Conservation (phyloP, 2,797 vertebrate species). For the Brachymystax lenok region DNA sequence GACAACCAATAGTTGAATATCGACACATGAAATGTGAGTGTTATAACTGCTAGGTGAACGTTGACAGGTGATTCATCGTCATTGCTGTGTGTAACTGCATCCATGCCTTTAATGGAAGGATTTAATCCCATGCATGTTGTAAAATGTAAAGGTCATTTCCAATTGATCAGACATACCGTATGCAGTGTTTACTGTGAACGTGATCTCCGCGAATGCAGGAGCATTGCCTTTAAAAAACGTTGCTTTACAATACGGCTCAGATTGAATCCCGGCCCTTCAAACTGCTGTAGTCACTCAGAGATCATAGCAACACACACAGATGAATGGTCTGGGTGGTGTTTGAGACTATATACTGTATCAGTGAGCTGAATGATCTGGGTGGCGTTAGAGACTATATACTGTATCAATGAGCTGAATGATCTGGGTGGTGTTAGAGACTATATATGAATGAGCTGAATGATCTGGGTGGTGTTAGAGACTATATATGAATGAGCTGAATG, state of each 20-base stretch:
- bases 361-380: too few species aligned
- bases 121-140: neutral
- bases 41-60: neutral
- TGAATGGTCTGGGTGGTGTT: slow-evolving; percentile 1
- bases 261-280: neutral
- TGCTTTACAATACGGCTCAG: slow-evolving; percentile 2
- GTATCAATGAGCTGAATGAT: too few species aligned
- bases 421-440: too few species aligned
- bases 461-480: too few species aligned
- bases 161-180: too few species aligned
- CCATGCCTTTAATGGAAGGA: neutral
- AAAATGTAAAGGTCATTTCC: neutral
- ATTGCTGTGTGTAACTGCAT: slow-evolving; percentile 64
- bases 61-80: neutral
- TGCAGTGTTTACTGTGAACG: neutral
- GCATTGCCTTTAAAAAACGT: too few species aligned
- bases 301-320: too few species aligned
- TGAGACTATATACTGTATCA: too few species aligned
- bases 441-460: too few species aligned
- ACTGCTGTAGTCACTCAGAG: neutral
- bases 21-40: neutral
- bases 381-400: too few species aligned
- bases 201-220: neutral
- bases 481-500: too few species aligned
- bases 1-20: neutral